Conservation (phyloP, 2,888 invertebrate species). For the Asteroscopus sphinx region DNA sequence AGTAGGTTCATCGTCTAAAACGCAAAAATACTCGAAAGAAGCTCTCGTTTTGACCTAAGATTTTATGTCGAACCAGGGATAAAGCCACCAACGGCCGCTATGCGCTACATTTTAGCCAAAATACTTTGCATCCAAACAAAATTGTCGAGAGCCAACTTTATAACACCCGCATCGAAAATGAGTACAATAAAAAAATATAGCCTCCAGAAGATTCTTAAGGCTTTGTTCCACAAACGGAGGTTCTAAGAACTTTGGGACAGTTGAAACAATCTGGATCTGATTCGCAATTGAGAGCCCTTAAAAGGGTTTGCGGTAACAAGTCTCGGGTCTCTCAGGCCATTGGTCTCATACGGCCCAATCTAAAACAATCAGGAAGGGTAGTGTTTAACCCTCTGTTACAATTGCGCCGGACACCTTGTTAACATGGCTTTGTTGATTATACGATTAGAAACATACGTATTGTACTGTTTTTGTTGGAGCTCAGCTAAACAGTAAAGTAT, state of each 20-base stretch:
- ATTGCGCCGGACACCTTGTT: constrained; percentile 9
- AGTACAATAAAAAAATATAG: constrained; percentile 27
- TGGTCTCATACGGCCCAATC: constrained; percentile 62
- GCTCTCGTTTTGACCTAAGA: constrained; percentile 22
- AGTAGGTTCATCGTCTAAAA: constrained; percentile 23
- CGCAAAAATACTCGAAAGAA: constrained; percentile 30
- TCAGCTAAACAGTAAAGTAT: neutral
- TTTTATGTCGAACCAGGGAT: constrained; percentile 40
- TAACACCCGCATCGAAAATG: constrained; percentile 13
- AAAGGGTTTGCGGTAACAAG: constrained; percentile 65
- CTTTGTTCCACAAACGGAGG: constrained; percentile 21
- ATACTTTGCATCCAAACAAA: constrained; percentile 34
- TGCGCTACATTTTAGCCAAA: constrained; percentile 44
- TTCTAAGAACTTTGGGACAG: constrained; percentile 55
- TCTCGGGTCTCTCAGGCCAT: constrained; percentile 52
- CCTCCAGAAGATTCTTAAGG: constrained; percentile 12
- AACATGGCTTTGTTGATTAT: constrained; percentile 7
- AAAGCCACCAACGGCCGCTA: constrained; percentile 32
- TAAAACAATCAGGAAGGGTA: constrained; percentile 69
- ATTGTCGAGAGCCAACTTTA: constrained; percentile 28
- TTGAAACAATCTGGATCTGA: constrained; percentile 74
- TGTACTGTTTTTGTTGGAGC: constrained; percentile 1
- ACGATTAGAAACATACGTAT: neutral
- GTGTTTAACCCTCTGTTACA: constrained; percentile 30
- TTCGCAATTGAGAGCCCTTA: constrained; percentile 74